Evolutionary conservation across 1,140 invertebrate species (phyloP), one percentile per base, ranked within the genome.

Genomic region (Dinoponera quadriceps): DNA sequence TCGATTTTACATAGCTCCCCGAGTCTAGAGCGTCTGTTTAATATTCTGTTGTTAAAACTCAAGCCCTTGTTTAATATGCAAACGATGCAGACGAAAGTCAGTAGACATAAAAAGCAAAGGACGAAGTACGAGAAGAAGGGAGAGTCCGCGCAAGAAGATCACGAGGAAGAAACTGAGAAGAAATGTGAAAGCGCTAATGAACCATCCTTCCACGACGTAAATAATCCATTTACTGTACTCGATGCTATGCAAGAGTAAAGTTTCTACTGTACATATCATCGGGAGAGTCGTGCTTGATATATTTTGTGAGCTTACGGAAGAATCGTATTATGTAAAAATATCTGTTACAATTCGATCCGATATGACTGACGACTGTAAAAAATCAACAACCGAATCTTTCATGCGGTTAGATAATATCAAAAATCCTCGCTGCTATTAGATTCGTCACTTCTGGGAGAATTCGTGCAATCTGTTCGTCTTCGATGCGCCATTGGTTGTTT

Each of bases 1-100:
- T 89, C 93, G 89, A 89, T 95, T 89, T 62, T 96, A 72, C 86
- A 94, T 91, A 87, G 94, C 91, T 93, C 96, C 83, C 86, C 92
- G 38, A 93, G 92, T 89, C 88, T 96, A 68, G 91, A 95, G 73
- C 88, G 92, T 91, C 59, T 95, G 85, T 88, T 95, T 92, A 82
- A 86, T 72, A 65, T 84, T 55, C 62, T 93, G 16, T 68, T 90
- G 3, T 48, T 33, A 5, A 90, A 88, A 51, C 51, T 90, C 22
- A 59, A 81, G 74, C 25, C 33, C 55, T 74, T 91, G 22, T 85
- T 91, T 81, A 22, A 33, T 20, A 55, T 44, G 33, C 7, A 9
- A 0, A 14, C 1, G 29, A 11, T 72, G 11, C 25, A 87, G 33
- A 14, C 49, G 62, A 59, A 83, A 66, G 11, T 25, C 0, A 83